These are phyloP conservation scores for Drosophila pectinifera DNA, from an alignment of 1,140 invertebrate species.

Conservation along the genomic window DNA sequence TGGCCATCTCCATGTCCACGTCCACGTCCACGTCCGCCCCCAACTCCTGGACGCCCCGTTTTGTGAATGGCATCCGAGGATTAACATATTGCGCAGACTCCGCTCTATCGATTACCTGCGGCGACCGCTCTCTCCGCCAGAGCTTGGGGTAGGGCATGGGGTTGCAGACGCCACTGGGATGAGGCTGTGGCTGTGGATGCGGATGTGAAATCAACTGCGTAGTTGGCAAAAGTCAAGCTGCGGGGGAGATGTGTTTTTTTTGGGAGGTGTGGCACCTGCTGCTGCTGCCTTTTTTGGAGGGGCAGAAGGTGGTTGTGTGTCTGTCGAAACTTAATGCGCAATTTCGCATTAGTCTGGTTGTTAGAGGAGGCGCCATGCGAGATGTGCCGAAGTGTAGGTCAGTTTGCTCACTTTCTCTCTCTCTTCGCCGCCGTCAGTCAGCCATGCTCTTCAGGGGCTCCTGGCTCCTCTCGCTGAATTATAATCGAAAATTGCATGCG, in stretches of 20 bases:
- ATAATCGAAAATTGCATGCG: slow-evolving; percentile 73
- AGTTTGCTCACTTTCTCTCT: slow-evolving; percentile 75
- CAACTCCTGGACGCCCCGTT: slow-evolving; percentile 35
- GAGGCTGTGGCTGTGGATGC: slow-evolving; percentile 24
- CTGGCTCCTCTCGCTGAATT: slow-evolving; percentile 1
- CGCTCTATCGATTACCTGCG: slow-evolving; percentile 60
- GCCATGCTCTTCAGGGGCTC: slow-evolving; percentile 3
- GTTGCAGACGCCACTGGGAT: slow-evolving; percentile 9
- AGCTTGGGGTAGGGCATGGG: slow-evolving; percentile 76
- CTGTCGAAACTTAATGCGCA: slow-evolving; percentile 64
- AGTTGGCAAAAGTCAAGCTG: slow-evolving; percentile 74
- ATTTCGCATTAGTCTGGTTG: slow-evolving; percentile 35
- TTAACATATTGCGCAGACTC: slow-evolving; percentile 57
- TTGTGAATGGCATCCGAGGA: slow-evolving; percentile 67
- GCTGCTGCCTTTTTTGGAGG: slow-evolving; percentile 19
- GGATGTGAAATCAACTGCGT: slow-evolving; percentile 80
- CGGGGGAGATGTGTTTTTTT: neutral
- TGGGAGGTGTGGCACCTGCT: slow-evolving; percentile 52
- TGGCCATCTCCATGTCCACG: slow-evolving; percentile 9
- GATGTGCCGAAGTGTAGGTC: slow-evolving; percentile 63
- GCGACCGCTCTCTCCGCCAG: slow-evolving; percentile 47
- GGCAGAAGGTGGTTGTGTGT: slow-evolving; percentile 18
- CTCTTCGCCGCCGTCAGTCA: neutral
- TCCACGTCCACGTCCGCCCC: slow-evolving; percentile 24
- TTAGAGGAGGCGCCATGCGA: slow-evolving; percentile 4